Evolutionary conservation across 1,140 invertebrate species (phyloP).

Genomic region (Chionoecetes opilio): DNA sequence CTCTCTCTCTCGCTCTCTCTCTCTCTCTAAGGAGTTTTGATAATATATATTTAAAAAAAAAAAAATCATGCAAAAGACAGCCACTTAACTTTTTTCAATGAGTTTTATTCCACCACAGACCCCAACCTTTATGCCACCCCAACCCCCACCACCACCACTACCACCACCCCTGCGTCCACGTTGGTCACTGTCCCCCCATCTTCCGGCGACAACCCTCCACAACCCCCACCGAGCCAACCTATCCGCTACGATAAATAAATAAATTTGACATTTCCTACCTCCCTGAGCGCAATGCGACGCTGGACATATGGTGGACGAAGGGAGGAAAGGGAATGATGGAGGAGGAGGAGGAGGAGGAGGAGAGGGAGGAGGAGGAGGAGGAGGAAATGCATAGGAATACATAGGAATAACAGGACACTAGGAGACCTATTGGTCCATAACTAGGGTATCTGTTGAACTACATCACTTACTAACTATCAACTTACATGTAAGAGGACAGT

Average conservation of each 20-base stretch:
- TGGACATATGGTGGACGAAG: neutral
- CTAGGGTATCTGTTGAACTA: too few relatives aligned
- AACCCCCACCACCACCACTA: neutral
- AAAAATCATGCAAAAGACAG: too few relatives aligned
- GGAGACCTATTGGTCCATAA: too few relatives aligned
- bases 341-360: constrained; percentile 32
- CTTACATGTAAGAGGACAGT: too few relatives aligned
- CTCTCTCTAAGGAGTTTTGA: too few relatives aligned
- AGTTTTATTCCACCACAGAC: neutral
- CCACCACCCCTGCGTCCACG: neutral
- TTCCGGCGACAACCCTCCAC: neutral
- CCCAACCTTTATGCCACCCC: neutral
- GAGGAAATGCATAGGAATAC: too few relatives aligned
- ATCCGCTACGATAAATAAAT: neutral
- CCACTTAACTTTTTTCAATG: neutral
- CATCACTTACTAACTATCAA: too few relatives aligned
- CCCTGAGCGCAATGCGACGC: neutral
- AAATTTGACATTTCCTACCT: constrained; percentile 42
- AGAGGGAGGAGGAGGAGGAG: neutral
- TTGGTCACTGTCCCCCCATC: neutral
- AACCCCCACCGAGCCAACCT: neutral
- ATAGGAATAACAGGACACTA: too few relatives aligned
- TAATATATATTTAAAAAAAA: too few relatives aligned
- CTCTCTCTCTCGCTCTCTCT: neutral
- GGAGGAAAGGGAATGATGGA: neutral